Conservation (phyloP, 2,888 invertebrate species). For the Apotomis capreana region DNA sequence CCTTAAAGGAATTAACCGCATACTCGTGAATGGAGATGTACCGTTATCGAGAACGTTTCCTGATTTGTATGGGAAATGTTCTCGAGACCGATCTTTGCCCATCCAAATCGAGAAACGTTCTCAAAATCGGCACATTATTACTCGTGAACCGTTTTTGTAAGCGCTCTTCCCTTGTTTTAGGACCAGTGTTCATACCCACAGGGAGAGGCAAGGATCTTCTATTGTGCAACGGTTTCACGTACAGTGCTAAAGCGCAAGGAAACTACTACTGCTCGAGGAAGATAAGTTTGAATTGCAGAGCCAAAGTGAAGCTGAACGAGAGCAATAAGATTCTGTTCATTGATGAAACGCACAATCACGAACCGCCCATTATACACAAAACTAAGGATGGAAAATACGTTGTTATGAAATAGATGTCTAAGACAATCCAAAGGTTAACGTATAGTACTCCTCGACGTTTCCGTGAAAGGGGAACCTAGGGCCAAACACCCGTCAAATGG, state of each 20-base stretch:
- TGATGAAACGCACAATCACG: conserved; percentile 1
- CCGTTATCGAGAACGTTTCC: too few species aligned
- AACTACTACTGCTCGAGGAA: conserved; percentile 28
- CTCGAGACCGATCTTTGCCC: too few species aligned
- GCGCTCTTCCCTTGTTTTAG: not conserved
- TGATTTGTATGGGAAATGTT: too few species aligned
- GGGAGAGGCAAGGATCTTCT: conserved; percentile 28
- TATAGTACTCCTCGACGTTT: too few species aligned
- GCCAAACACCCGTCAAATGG: too few species aligned
- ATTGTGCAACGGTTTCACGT: conserved; percentile 18
- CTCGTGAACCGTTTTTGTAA: too few species aligned
- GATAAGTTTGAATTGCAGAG: conserved; percentile 6
- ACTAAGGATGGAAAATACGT: conserved; percentile 6
- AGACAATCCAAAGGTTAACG: too few species aligned
- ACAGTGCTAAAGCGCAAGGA: conserved; percentile 2
- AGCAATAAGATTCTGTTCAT: not conserved
- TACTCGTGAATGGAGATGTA: too few species aligned
- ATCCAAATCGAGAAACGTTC: too few species aligned
- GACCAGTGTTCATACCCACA: conserved; percentile 20
- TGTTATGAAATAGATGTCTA: not conserved
- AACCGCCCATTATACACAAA: not conserved
- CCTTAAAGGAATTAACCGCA: too few species aligned
- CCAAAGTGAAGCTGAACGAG: conserved; percentile 11
- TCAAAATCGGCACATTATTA: too few species aligned
- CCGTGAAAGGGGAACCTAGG: too few species aligned